Conservation (phyloP, 2,113 vertebrate species). For the Myanophis thanlyinensis region DNA sequence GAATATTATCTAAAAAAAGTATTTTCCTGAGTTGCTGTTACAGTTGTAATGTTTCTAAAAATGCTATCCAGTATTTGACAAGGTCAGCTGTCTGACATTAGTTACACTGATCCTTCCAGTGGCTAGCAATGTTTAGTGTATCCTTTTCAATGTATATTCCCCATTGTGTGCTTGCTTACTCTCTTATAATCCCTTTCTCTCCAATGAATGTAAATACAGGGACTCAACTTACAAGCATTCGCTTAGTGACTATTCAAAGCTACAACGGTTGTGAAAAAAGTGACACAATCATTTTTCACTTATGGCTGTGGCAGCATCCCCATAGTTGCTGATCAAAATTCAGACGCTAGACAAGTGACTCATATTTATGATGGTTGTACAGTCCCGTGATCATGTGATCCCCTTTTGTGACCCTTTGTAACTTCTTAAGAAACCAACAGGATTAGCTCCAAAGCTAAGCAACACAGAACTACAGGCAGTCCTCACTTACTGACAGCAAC, state of each 20-base stretch:
- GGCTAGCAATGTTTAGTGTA: no score
- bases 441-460: not conserved
- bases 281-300: not conserved
- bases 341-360: no score
- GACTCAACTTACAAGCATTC: not conserved
- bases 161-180: not conserved
- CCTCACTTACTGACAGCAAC: not conserved
- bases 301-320: not conserved
- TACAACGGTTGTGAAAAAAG: not conserved
- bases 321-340: not conserved
- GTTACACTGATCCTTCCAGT: no score
- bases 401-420: not conserved
- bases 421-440: not conserved
- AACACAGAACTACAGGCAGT: not conserved
- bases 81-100: no score
- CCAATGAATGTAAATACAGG: not conserved
- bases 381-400: not conserved
- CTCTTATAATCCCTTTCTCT: not conserved
- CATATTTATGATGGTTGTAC: not conserved
- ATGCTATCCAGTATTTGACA: no score
- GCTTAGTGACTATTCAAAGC: no score
- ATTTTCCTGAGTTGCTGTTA: no score
- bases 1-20: no score
- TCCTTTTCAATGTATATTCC: not conserved
- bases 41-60: no score